Base-by-base conservation (phyloP, 2,797 vertebrate species). In the Semotilus atromaculatus region DNA sequence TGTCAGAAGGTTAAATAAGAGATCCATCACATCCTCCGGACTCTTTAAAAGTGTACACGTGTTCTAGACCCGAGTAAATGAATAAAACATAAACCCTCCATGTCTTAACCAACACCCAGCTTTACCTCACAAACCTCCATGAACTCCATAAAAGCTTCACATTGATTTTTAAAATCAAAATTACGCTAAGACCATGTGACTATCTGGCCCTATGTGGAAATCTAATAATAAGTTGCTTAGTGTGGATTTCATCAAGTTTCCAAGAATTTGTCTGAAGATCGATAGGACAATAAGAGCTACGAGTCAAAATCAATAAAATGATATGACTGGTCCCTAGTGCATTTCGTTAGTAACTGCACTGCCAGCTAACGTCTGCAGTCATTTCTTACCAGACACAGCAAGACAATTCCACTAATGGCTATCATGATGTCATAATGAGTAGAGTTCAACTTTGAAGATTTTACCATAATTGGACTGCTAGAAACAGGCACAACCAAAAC, bases 271-370 rank as follows among this genome's bases (percentile, higher is more conserved):
- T 18, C 26, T 45, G 21, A 78, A 62, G 74, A 84, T 62, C 26
- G 8, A 60, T 84, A 38, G 9, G 64, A 78, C 18, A 29, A 60
- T 60, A 71, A 78, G 53, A 84, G 83, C 67, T 71, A 71, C 67
- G 62, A 45, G 64, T 43, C 82, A 71, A 55, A 79, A 84, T 83
- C 73, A 72, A 72, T 70, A 83, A 72, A 40, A 53, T 13, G 26
- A 70, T 83, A 60, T 48, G 16, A 79, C 31, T 45, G 19, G 71
- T 85, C 83, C 80, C 76, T 72, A 72, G 66, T 72, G 75, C 14
- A 68, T 58, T 45, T 60, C 36, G n/a, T 70, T 34, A 58, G 38
- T 53, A 58, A 70, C 73, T 68, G 74, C 53, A 71, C 51, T 82
- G 10, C 23, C n/a, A 62, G 67, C 51, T 78, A 45, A 14, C 16